Percentiles rank a stretch among this genome's conserved stretches.
phyloP scores from a whole-genome alignment of 2,888 invertebrate genomes.

The Crossocerus cetratus region DNA sequence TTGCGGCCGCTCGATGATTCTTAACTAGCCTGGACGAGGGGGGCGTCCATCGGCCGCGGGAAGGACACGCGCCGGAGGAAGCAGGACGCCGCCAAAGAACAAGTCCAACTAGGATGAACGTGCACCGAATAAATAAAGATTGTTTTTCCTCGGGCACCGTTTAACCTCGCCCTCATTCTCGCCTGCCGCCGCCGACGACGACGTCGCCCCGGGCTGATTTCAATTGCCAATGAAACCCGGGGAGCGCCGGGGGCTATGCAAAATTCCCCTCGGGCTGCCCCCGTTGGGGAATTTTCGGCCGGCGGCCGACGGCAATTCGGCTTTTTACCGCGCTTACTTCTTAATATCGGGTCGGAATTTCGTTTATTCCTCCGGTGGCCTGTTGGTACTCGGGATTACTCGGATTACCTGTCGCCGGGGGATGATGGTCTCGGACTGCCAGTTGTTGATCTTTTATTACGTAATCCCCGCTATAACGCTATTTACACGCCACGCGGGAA shows the following conservation, averaged over 20 bases:
- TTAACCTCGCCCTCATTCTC: slow-evolving; percentile 12
- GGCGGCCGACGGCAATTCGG: slow-evolving; percentile 1
- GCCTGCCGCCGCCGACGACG: too few species aligned
- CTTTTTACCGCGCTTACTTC: not conserved
- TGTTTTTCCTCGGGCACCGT: slow-evolving; percentile 4
- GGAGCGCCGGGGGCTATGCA: not conserved
- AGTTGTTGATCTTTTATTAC: slow-evolving; percentile 3
- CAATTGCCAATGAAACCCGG: slow-evolving; percentile 11
- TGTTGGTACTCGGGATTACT: not conserved
- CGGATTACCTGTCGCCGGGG: not conserved
- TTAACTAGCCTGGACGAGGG: slow-evolving; percentile 25
- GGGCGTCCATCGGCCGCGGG: not conserved
- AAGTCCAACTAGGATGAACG: not conserved
- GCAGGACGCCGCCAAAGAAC: not conserved
- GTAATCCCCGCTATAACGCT: not conserved
- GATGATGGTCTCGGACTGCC: not conserved
- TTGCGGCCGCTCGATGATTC: slow-evolving; percentile 21
- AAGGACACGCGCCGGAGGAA: not conserved
- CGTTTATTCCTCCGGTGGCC: not conserved
- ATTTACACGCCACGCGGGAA: not conserved
- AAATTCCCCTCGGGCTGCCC: not conserved
- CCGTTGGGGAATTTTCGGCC: too few species aligned
- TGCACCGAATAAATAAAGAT: slow-evolving; percentile 6
- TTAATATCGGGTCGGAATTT: not conserved
- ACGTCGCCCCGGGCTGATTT: slow-evolving; percentile 5